Evolutionary conservation across 2,113 vertebrate species (phyloP), one percentile per base, ranked within the genome.

Genomic region (Caloenas nicobarica): DNA sequence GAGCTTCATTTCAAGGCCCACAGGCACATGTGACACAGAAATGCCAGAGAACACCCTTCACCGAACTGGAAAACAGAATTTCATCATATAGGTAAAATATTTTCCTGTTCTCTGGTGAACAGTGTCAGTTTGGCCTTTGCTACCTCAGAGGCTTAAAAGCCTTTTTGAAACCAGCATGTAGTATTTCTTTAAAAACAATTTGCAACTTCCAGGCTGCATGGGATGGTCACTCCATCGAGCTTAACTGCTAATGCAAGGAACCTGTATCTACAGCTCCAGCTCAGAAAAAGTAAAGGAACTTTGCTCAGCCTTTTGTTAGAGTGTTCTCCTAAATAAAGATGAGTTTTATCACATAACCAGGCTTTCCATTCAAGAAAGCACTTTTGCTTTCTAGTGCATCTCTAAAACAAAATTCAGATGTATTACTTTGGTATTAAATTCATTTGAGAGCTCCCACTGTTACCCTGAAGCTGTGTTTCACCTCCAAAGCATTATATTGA

Each of bases 341-440:
- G 4, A 71, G 81, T 94, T 94, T 89, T 87, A 33, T 85, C 65
- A 71, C 24, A 3, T 54, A 74, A 74, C 38, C 42, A 71, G 17
- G 65, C 65, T 91, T 89, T 87, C 56, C 68, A n/a, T 86, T 92
- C 48, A 74, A 56, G 78, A 89, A 87, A 91, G 46, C 11, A 56
- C 26, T 60, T 96, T 71, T 81, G 28, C 81, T 85, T 95, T 79
- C 38, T 64, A 46, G 19, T 60, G 29, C 61, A 51, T 33, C 34
- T 85, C 53, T 91, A 36, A 95, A 92, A 33, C 51, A 74, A 89
- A 94, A 93, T 82, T 87, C 73, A 71, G 42, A 87, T 87, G 11
- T 74, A 93, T 87, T 93, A 33, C 61, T 88, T 90, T 82, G 34
- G n/a, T 72, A 86, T 72, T 79, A 86, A 88, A 82, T 88, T 82